Conservation (phyloP, 2,797 vertebrate species). For the Thalassophryne amazonica region DNA sequence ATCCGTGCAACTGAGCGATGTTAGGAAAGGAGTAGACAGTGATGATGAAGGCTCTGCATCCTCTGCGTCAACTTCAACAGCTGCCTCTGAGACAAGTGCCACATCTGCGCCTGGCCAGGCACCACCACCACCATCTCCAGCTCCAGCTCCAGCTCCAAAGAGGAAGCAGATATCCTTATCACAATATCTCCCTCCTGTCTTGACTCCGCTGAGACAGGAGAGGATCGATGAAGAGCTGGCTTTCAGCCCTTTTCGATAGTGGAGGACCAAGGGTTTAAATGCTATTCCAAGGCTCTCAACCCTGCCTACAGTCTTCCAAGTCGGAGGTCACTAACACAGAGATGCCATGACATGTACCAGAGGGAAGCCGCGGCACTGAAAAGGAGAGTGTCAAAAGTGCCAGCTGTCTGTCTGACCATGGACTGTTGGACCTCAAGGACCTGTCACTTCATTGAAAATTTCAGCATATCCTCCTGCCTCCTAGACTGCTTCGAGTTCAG, state of each 20-base stretch:
- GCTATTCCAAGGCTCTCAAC: conserved; percentile 14
- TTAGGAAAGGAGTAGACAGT: no score
- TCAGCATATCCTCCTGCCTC: conserved; percentile 6
- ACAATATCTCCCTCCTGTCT: no score
- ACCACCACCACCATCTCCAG: no score
- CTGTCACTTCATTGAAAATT: conserved; percentile 23
- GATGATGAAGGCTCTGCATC: no score
- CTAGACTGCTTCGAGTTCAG: conserved; percentile 28
- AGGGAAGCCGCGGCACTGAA: conserved; percentile 1
- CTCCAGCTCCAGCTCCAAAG: no score
- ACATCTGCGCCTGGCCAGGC: no score
- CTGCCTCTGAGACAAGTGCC: no score
- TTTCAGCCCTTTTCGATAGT: conserved; percentile 27
- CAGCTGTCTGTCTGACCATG: conserved; percentile 17
- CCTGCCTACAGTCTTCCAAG: conserved; percentile 11
- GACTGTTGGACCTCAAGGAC: conserved; percentile 22
- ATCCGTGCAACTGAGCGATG: no score
- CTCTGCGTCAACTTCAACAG: no score
- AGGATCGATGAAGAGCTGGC: conserved; percentile 19
- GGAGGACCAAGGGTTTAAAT: conserved; percentile 20
- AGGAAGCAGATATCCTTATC: no score
- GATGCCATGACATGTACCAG: conserved; percentile 12
- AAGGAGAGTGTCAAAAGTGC: conserved; percentile 1
- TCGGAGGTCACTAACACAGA: conserved; percentile 8
- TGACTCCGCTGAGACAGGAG: conserved; percentile 13